Percentiles rank a stretch among this genome's conserved stretches.
These are phyloP conservation scores for Caenorhabditis wallacei DNA, from an alignment of 2,888 invertebrate genomes.

Conservation along the genomic window DNA sequence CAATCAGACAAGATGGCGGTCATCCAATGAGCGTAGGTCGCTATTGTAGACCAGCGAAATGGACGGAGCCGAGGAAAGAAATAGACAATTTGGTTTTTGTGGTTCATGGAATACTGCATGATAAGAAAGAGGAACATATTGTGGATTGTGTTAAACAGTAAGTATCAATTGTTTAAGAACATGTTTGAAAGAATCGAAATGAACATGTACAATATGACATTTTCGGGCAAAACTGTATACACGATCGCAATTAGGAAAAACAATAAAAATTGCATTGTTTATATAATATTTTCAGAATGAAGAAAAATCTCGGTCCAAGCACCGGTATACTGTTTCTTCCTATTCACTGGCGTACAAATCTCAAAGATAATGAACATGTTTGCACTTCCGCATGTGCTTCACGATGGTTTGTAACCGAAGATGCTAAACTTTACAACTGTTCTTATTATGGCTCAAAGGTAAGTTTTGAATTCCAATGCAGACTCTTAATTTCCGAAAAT, in stretches of 20 bases:
- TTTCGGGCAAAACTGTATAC: too few relatives aligned
- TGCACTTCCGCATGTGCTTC: too few relatives aligned
- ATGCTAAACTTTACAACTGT: neutral
- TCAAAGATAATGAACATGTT: neutral
- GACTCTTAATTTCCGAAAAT: too few relatives aligned
- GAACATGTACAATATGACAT: too few relatives aligned
- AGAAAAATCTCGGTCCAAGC: neutral
- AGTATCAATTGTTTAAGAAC: neutral
- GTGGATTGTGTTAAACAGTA: neutral
- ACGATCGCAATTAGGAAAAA: too few relatives aligned
- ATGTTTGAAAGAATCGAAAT: too few relatives aligned
- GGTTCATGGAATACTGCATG: neutral
- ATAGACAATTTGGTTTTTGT: neutral
- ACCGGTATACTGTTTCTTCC: neutral
- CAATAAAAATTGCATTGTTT: too few relatives aligned
- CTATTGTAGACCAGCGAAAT: neutral
- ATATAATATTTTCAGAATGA: neutral
- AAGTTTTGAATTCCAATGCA: too few relatives aligned
- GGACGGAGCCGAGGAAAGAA: neutral
- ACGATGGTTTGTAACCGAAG: too few relatives aligned
- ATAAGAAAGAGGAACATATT: neutral
- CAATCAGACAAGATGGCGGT: neutral
- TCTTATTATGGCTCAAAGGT: neutral
- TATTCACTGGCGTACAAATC: neutral
- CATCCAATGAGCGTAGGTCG: neutral